Conservation (phyloP, 2,113 vertebrate genomes). For the Rostratula benghalensis region DNA sequence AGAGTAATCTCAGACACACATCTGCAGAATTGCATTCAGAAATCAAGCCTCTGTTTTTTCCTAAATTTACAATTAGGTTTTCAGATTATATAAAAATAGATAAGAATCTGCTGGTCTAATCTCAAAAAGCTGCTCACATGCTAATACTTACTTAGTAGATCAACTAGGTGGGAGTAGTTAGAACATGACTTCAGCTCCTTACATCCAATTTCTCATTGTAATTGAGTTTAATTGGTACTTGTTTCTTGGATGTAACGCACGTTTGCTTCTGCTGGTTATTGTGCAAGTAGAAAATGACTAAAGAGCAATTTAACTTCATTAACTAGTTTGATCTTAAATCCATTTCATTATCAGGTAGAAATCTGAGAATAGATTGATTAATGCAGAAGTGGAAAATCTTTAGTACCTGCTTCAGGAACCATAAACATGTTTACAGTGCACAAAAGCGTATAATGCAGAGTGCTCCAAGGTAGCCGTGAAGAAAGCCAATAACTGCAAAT, state of each 20-base stretch:
- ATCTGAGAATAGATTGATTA: not conserved
- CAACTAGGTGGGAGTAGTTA: not conserved
- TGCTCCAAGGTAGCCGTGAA: not conserved
- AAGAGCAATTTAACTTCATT: not conserved
- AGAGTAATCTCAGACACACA: not conserved
- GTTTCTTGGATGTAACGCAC: not conserved
- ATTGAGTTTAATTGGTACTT: not conserved
- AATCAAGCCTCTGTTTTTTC: not conserved
- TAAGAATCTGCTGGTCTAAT: not conserved
- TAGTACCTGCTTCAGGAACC: not conserved
- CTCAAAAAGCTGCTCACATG: not conserved
- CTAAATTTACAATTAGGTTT: not conserved
- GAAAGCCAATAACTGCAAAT: not conserved
- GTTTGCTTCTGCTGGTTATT: constrained; percentile 33
- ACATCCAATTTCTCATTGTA: not conserved
- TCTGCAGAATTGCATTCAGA: not conserved
- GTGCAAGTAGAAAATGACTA: not conserved
- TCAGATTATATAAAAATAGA: not conserved
- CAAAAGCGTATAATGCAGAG: not conserved
- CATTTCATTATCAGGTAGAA: not conserved
- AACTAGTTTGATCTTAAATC: not conserved
- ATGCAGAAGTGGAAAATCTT: not conserved
- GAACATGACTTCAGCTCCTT: not conserved
- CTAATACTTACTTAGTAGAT: not conserved
- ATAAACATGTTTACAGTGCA: not conserved